Evolutionary conservation across 2,888 invertebrate genomes (phyloP), one percentile per base, ranked within the genome.

Genomic region (Serrognathus titanus): DNA sequence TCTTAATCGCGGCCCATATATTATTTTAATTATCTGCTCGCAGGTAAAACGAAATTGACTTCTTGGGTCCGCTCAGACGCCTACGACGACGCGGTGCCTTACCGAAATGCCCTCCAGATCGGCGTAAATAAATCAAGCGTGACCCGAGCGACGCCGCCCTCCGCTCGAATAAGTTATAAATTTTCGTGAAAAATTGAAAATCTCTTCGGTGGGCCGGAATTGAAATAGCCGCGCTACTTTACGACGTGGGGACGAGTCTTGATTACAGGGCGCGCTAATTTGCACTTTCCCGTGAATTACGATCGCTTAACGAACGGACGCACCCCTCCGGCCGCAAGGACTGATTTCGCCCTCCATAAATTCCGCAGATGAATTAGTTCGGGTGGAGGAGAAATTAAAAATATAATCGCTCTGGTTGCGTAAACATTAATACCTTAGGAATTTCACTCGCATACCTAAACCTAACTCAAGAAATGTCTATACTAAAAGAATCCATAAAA

Each of bases 91-190:
- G 43, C 11, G 16, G 43, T 43, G 43, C 43, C 43, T 10, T 43
- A 43, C 43, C 43, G 43, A 13, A 31, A 31, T 31, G 24, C 24
- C 43, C 43, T 16, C 9, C 43, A 20, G 43, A 16, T 43, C 43
- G 43, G 43, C 43, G 20, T 43, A 52, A 55, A 57, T 64, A 67
- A 67, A 68, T 67, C 65, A 65, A 68, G 65, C 67, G 66, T 69
- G 67, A 67, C 68, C 64, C 55, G 63, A 67, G 68, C 71, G 70
- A 71, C 71, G 59, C 62, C 59, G 55, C 58, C 58, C 52, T 61
- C 70, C 69, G 66, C 62, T 69, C 69, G 70, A 75, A 74, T 76
- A 75, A 76, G 75, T 76, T 75, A 75, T 75, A 75, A 75, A 75
- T 75, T 71, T 70, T 61, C 56, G 64, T 70, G 72, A 72, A 71